phyloP scores from a whole-genome alignment of 1,140 invertebrate species.

The Cataglyphis hispanica region DNA sequence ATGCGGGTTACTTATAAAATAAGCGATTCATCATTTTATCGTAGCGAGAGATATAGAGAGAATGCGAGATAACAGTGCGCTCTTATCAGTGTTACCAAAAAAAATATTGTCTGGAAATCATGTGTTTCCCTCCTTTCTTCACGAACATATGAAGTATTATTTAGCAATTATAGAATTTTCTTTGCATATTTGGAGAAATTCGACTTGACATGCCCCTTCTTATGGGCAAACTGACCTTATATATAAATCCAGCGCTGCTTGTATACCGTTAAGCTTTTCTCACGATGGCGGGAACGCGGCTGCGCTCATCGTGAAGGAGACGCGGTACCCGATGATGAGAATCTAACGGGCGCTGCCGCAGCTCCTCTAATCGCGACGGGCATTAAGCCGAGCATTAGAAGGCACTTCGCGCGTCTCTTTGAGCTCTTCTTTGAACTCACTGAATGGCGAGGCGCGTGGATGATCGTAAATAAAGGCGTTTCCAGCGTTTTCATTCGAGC shows the following conservation, averaged over 20 bases:
- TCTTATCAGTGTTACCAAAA: neutral
- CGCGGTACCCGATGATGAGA: constrained; percentile 63
- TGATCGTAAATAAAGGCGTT: constrained; percentile 64
- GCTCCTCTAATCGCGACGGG: constrained; percentile 62
- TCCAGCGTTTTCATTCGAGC: constrained; percentile 60
- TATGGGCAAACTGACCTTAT: neutral
- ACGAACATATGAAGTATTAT: neutral
- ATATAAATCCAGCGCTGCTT: constrained; percentile 56
- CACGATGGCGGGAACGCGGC: constrained; percentile 52
- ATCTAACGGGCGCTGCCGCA: constrained; percentile 61
- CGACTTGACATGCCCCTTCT: neutral
- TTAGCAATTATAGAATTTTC: constrained; percentile 21
- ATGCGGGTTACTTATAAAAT: neutral
- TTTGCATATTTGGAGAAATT: constrained; percentile 21
- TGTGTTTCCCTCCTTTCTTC: neutral
- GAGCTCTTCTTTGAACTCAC: constrained; percentile 54
- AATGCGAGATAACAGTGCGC: neutral
- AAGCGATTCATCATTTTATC: neutral
- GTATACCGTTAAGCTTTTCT: constrained; percentile 63
- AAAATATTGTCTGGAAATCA: neutral
- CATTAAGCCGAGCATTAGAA: constrained; percentile 67
- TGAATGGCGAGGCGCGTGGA: constrained; percentile 60
- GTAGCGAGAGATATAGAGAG: neutral
- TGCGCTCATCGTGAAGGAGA: constrained; percentile 40
- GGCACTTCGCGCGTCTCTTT: constrained; percentile 55